Evolutionary conservation across 2,797 vertebrate genomes (phyloP), one percentile per base, ranked within the genome.

Genomic region (Apodemus agrarius): DNA sequence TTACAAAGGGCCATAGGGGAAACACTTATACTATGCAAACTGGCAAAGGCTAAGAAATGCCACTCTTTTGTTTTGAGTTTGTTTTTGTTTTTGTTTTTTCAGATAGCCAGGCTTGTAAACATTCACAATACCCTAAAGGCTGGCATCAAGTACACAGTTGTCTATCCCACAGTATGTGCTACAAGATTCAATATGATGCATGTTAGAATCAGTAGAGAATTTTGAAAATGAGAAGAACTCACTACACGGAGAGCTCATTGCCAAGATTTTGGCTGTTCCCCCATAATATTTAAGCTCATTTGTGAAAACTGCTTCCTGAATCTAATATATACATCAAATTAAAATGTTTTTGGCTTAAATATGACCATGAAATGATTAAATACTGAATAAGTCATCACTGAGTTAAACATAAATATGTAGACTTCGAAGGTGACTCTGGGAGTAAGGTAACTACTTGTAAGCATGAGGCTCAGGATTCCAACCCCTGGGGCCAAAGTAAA

Each of bases 261-360:
- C 46, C 8, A 59, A 91, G 26, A 83, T 65, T 83, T 93, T 75
- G 21, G 94, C 4, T 34, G 81, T 43, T 12, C 2, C 90, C 88
- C 78, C 11, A 21, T 57, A 72, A 59, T 81, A 93, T n/a, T 59
- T 31, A 31, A 78, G 13, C 14, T 75, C 22, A 61, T 26, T 82
- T 96, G 43, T 46, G 22, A 87, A 89, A 95, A 22, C 29, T 95
- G 80, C 43, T 74, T 74, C 1, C 87, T 96, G 12, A 90, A 90
- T 85, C 19, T 78, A 81, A 61, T 54, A 59, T 54, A 59, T 89
- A 5, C 7, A 91, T 75, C 43, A 89, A 74, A 6, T 65, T 72
- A 49, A 21, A 91, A 95, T 93, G 61, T 3, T 1, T 29, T 11
- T 52, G 24, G 9, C 2, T 6, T 84, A 87, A 88, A 76, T 31